Evolutionary conservation across 2,888 invertebrate species (phyloP).

Genomic region (Endotricha flammealis): DNA sequence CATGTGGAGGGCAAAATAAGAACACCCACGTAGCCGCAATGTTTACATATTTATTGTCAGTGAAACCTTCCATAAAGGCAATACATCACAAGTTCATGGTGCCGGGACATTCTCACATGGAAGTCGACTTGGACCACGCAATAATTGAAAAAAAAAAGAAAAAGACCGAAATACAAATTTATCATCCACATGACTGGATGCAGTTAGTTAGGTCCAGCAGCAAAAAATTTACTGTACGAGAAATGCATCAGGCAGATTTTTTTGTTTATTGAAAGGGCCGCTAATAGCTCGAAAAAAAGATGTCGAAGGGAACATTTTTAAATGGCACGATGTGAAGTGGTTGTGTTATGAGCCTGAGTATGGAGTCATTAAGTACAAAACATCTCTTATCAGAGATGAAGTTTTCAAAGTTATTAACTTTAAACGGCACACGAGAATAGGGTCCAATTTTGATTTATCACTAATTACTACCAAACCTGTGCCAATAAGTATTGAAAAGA

Average conservation of each 20-base stretch:
- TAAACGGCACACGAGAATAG: no score
- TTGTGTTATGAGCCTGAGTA: background rate
- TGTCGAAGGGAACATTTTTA: slow-evolving; percentile 1
- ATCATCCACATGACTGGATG: slow-evolving; percentile 4
- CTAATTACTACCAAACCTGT: background rate
- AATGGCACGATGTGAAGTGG: background rate
- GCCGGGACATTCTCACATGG: no score
- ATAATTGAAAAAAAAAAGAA: slow-evolving; percentile 4
- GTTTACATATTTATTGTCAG: background rate
- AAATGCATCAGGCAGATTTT: slow-evolving; percentile 5
- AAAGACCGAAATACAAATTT: slow-evolving; percentile 5
- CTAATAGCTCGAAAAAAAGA: background rate
- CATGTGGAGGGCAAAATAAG: slow-evolving; percentile 5
- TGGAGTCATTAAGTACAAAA: slow-evolving; percentile 1
- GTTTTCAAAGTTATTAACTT: slow-evolving; percentile 1
- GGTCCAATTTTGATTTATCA: no score
- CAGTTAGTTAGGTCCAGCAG: slow-evolving; percentile 3
- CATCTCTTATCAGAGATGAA: slow-evolving; percentile 1
- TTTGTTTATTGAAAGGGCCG: slow-evolving; percentile 1
- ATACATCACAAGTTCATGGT: slow-evolving; percentile 4
- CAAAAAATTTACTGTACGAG: slow-evolving; percentile 7
- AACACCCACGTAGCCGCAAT: slow-evolving; percentile 1
- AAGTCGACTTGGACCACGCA: slow-evolving; percentile 1
- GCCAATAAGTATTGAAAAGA: slow-evolving; percentile 5
- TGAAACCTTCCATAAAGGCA: slow-evolving; percentile 1